Evolutionary conservation across 1,140 invertebrate species (phyloP).

Genomic region (Heliconius melpomene): DNA sequence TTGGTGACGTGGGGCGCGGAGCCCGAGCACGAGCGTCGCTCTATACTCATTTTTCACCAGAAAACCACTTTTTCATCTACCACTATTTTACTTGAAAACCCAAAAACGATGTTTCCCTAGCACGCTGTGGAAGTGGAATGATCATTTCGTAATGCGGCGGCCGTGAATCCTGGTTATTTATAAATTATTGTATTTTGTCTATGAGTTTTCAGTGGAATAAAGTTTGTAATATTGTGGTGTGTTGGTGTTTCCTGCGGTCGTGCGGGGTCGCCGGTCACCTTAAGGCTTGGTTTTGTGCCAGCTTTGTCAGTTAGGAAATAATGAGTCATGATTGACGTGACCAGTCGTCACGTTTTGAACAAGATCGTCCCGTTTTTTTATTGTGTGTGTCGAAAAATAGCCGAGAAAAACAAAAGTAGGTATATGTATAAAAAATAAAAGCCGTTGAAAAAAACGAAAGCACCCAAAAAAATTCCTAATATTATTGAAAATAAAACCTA

Average conservation of each 20-base stretch:
- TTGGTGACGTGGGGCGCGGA: slow-evolving; percentile 63
- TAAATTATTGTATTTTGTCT: slow-evolving; percentile 49
- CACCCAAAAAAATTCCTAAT: no score
- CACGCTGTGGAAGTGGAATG: slow-evolving; percentile 29
- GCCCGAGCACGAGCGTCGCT: slow-evolving; percentile 53
- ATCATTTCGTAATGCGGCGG: slow-evolving; percentile 38
- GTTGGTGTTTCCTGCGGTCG: background rate
- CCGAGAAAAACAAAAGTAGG: no score
- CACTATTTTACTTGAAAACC: background rate
- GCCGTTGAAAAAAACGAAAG: no score
- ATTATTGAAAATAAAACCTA: no score
- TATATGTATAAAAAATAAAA: no score
- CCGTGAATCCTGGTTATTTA: slow-evolving; percentile 59
- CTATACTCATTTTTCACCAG: slow-evolving; percentile 52
- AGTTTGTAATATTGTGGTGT: no score
- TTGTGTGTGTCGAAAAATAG: no score
- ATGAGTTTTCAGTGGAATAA: no score
- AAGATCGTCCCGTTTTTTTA: no score
- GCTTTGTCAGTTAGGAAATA: background rate
- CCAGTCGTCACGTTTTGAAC: no score
- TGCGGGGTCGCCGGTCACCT: background rate
- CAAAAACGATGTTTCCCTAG: slow-evolving; percentile 16
- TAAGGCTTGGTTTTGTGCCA: background rate
- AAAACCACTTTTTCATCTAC: background rate
- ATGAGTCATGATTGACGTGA: background rate